Evolutionary conservation across 2,888 invertebrate species (phyloP).

Genomic region (Hemistola chrysoprasaria): DNA sequence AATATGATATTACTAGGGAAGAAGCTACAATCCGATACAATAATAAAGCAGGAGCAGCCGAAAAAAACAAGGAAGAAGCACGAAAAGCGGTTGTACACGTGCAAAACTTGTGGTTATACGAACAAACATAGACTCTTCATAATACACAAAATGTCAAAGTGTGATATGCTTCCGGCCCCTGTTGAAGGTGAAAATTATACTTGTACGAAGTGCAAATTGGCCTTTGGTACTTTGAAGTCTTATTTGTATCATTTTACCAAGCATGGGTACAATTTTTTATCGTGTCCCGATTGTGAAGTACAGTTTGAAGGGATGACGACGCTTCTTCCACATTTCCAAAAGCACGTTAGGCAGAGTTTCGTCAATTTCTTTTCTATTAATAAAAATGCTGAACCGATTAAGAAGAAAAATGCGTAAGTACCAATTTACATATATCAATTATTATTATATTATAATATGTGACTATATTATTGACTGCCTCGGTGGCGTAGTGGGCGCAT

Average conservation of each 20-base stretch:
- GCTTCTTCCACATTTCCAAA: constrained; percentile 27
- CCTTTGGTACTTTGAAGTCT: constrained; percentile 14
- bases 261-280: constrained; percentile 22
- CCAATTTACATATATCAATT: no score
- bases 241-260: constrained; percentile 39
- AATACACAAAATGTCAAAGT: constrained; percentile 3
- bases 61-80: neutral
- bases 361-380: constrained; percentile 2
- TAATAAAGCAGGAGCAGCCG: neutral
- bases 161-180: neutral
- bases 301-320: accelerated
- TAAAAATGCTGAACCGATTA: no score
- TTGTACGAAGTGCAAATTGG: constrained; percentile 35
- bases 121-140: constrained; percentile 13
- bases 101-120: constrained; percentile 21
- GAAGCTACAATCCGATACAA: neutral
- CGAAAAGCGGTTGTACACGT: constrained; percentile 9
- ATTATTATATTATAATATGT: no score
- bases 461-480: no score
- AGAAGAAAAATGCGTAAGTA: no score
- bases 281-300: constrained; percentile 41
- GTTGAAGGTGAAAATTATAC: neutral
- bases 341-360: constrained; percentile 32
- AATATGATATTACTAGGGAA: no score
- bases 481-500: no score